Base-by-base conservation (phyloP, 2,113 vertebrate genomes). In the Dinomys branickii region DNA sequence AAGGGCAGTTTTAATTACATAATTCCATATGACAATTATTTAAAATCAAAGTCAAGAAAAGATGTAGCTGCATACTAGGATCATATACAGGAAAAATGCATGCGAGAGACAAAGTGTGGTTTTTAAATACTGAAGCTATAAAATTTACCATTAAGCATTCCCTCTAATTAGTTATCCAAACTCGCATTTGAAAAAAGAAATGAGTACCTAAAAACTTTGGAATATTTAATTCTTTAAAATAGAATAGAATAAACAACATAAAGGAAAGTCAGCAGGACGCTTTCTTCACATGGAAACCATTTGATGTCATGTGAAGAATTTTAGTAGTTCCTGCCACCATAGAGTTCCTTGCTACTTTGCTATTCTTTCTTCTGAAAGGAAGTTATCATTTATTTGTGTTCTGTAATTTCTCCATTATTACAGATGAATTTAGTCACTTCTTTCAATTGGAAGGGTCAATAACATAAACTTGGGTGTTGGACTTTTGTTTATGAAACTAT, bases 241-340 rank as follows among this genome's bases (percentile, higher is more conserved):
- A 59, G 4, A 78, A 77, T 63, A 56, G 24, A 78, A 78, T 89
- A 50, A 85, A 94, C 7, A 95, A 47, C 50, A 84, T 44, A 77
- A 38, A 85, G 47, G 19, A 75, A 86, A 93, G 56, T 56, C 87
- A 80, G 28, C 6, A 91, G 50, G 38, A 94, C 63, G 12, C 22
- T 80, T 88, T 92, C 50, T 80, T 94, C 75, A 54, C 59, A 58
- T 35, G 17, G 24, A 94, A 97, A 95, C 98, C 95, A 98, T 98
- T 96, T 97, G 96, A 78, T 33, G 6, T 78, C 75, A 30, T 30
- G 75, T 78, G 75, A 78, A 78, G 44, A 50, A 78, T 50, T 50
- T 50, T 30, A 78, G 26, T 30, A 77, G 26, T 77, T 77, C 44
- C 26, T 77, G 73, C 44, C 12, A 78, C 44, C 26, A 47, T 44